Evolutionary conservation across 53 echinoderm and acorn worm genomes (phyloP), one percentile per base, ranked within the genome.

Genomic region (Actinopyga echinites): DNA sequence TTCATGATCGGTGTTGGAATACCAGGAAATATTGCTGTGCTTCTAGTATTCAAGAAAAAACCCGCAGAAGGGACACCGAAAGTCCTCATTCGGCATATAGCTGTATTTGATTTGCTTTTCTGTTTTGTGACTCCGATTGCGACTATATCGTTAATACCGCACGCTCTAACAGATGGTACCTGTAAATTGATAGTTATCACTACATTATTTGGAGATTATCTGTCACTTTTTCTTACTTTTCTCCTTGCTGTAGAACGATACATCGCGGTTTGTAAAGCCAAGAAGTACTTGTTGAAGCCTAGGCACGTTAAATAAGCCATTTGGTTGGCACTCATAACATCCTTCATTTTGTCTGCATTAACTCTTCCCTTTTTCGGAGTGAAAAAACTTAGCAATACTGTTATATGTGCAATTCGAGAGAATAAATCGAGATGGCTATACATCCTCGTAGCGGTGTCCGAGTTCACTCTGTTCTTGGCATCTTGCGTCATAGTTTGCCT

Each of bases 21-120:
- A 20, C 74, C 74, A 37, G 74, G 74, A 15, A 73, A 73, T 43
- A 20, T 73, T 25, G 42, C 74, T 21, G 74, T 73, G 24, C 36
- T 73, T 22, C 13, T 23, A 20, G 74, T 73, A 13, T 73, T 43
- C 22, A 40, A 25, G 22, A 36, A 43, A 45, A 73, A 43, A 37
- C 43, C 20, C 7, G 74, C 74, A 21, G 45, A 73, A 40, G 22
- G 35, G 8, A 10, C 74, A 38, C 74, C 74, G 6, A 40, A 38
- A 45, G n/a, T 73, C 10, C 43, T 73, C 38, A 73, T 73, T 43
- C 42, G 74, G 9, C 42, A 73, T 26, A 11, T 73, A 20, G 74
- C 38, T 25, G 25, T 43, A 40, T 73, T 73, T 45, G 74, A 73
- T 28, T n/a, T 73, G 42, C 25, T 37, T 73, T 73, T 25, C 23